phyloP scores from a whole-genome alignment of 2,888 invertebrate genomes.

The Julus scandinavius region DNA sequence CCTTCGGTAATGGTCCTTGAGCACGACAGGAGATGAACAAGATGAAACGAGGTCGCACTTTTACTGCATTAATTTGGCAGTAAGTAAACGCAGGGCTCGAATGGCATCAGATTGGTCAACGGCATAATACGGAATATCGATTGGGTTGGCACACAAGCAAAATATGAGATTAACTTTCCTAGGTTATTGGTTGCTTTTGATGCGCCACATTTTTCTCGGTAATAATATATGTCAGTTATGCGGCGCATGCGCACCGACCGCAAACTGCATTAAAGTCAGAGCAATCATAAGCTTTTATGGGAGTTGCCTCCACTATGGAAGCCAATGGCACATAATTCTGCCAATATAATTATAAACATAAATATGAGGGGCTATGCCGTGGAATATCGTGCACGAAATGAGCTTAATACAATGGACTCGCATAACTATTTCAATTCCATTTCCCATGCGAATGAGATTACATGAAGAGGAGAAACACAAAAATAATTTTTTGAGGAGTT shows the following conservation, averaged over 20 bases:
- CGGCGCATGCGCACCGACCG: not conserved
- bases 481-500: too few relatives aligned
- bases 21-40: not conserved
- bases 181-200: slow-evolving; percentile 38
- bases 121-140: slow-evolving; percentile 22
- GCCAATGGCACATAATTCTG: slow-evolving; percentile 25
- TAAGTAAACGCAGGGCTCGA: not conserved
- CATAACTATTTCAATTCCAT: too few relatives aligned
- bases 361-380: not conserved
- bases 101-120: slow-evolving; percentile 43
- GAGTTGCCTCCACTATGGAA: not conserved
- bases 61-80: slow-evolving; percentile 11
- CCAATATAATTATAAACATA: not conserved
- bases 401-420: too few relatives aligned
- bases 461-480: too few relatives aligned
- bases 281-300: slow-evolving; percentile 33
- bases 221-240: slow-evolving; percentile 25
- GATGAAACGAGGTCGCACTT: slow-evolving; percentile 36
- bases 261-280: not conserved
- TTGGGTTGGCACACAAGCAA: slow-evolving; percentile 26
- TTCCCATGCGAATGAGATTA: too few relatives aligned
- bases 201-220: slow-evolving; percentile 41
- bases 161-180: slow-evolving; percentile 43
- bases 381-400: not conserved
- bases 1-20: not conserved